phyloP scores from a whole-genome alignment of 2,797 vertebrate species.

The Chaenodraco wilsoni region DNA sequence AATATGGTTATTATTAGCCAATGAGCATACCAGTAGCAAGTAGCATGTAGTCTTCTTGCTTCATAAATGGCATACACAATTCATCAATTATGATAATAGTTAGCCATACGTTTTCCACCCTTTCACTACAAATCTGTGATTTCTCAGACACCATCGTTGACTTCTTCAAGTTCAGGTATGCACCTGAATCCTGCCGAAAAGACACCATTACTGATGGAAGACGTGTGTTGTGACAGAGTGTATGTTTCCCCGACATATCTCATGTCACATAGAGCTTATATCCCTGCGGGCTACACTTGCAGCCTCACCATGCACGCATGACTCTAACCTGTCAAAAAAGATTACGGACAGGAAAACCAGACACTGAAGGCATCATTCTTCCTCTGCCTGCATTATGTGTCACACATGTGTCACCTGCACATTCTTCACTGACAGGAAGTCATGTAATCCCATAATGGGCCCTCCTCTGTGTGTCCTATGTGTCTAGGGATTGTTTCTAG shows the following conservation, averaged over 20 bases:
- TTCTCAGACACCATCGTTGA: not conserved
- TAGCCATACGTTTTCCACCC: not conserved
- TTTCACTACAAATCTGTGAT: not conserved
- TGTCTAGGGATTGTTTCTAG: constrained; percentile 71
- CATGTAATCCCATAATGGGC: constrained; percentile 34
- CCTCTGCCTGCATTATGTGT: not conserved
- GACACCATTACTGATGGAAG: constrained; percentile 12
- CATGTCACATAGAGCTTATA: constrained; percentile 20
- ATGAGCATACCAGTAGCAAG: too few relatives aligned
- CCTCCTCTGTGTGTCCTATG: constrained; percentile 43
- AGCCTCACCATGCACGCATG: constrained; percentile 1
- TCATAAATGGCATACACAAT: too few relatives aligned
- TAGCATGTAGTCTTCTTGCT: too few relatives aligned
- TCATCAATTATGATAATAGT: too few relatives aligned
- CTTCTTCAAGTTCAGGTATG: constrained; percentile 2
- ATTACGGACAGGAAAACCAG: not conserved
- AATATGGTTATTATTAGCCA: too few relatives aligned
- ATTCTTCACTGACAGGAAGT: constrained; percentile 13
- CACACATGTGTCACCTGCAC: constrained; percentile 26
- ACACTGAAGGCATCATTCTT: constrained; percentile 8
- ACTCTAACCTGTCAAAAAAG: constrained; percentile 42
- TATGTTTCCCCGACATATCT: not conserved
- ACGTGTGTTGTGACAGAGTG: not conserved
- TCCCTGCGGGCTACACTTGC: constrained; percentile 7
- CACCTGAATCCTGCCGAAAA: constrained; percentile 3